Evolutionary conservation across 2,797 vertebrate genomes (phyloP), one percentile per base, ranked within the genome.

Genomic region (Agapornis canus): DNA sequence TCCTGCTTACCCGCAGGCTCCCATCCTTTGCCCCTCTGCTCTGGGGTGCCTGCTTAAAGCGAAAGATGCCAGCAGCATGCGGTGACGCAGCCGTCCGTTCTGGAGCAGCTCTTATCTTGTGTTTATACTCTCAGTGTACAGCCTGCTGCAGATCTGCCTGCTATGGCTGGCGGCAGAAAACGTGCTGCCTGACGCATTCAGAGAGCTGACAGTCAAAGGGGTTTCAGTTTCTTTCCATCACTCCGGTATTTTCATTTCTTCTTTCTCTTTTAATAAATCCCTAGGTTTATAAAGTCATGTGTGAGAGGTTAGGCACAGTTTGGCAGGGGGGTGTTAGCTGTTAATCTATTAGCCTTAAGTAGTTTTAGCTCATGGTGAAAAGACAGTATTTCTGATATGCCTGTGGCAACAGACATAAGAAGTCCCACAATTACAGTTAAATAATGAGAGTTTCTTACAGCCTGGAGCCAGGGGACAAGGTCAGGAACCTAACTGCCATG

Each of bases 61-160:
- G 2, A 27, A 54, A 64, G 77, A 10, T 39, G 47, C 63, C 1
- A 5, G 15, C 39, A 64, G 86, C 39, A 35, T 2, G 6, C 1
- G 0, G 22, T 81, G 71, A 80, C 3, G 16, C 15, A 5, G 32
- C 73, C 7, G 1, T 27, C 17, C 0, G 0, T 32, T 65, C 39
- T 31, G 35, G 76, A 91, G 63, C 11, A 0, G 43, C 5, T 78
- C 88, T 93, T 84, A 51, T 56, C 91, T 85, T 8, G 1, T 81
- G 59, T 87, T 92, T 70, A 32, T 45, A 13, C 35, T 48, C 56
- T 31, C 59, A 20, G 63, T 2, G 3, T 32, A n/a, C 48, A 54
- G 64, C 49, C 52, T 32, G 27, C 57, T 71, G 60, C 56, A 66
- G 56, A 52, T 77, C 80, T 71, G 66, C 52, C 45, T 76, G 51